Evolutionary conservation across 2,797 vertebrate genomes (phyloP), one percentile per base, ranked within the genome.

Genomic region (Lutjanus argentimaculatus): DNA sequence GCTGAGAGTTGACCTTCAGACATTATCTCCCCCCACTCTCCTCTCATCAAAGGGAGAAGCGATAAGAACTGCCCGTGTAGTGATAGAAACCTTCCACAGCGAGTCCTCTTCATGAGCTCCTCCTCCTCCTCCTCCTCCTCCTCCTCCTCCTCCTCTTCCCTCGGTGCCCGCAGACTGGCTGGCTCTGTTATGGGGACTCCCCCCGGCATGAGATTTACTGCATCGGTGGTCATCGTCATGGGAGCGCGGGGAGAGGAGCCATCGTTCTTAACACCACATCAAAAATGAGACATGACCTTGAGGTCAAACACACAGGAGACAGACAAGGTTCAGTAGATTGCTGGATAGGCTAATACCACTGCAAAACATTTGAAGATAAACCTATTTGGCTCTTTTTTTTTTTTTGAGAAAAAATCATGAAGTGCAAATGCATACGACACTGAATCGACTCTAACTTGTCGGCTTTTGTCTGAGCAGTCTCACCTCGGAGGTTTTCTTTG

Each of bases 1-100:
- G 86, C 91, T 86, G 85, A 93, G 89, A 82, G 87, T 84, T 94
- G 93, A 95, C 95, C 94, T 95, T 93, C 91, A 93, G 75, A 89
- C 87, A 87, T 78, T 82, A 90, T 86, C 89, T 85, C 8, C 75
- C 77, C 61, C 64, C 82, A 43, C 88, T 89, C 86, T 75, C 61
- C 73, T 71, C 89, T 90, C 93, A 95, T 95, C 93, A 95, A 95
- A 95, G 88, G 84, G 72, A 72, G 78, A 67, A 22, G 40, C 15
- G 94, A 96, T 95, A 95, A 95, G 90, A 89, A 80, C 85, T 88
- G 84, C 80, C 92, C 87, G 79, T 82, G 80, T 53, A 63, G 82
- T 89, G 92, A 92, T 91, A 89, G 88, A 88, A 90, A 86, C 77
- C 84, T 75, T 85, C 77, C 71, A 67, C 25, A 6, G 72, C 22